Conservation (phyloP, 2,113 vertebrate species). For the Heliornis fulica region DNA sequence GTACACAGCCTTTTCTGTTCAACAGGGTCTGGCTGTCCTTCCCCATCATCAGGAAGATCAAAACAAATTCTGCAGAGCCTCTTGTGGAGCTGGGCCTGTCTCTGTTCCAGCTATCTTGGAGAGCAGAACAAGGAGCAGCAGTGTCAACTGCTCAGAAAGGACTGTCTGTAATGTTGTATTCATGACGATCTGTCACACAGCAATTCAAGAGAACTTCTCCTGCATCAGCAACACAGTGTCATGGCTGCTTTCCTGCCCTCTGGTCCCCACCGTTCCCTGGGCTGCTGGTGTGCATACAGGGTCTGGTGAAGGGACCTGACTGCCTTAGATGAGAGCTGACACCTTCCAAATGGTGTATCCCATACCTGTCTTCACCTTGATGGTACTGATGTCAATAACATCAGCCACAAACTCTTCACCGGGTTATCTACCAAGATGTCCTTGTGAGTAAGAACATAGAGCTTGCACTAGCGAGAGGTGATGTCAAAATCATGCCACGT, state of each 20-base stretch:
- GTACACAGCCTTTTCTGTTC: slow-evolving; percentile 3
- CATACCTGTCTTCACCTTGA: background rate
- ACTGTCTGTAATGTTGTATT: background rate
- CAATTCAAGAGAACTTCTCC: background rate
- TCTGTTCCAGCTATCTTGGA: background rate
- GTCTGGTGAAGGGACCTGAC: background rate
- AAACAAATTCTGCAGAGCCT: background rate
- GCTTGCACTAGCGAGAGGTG: background rate
- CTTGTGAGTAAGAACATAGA: background rate
- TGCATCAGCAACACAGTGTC: background rate
- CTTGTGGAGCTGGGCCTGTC: background rate
- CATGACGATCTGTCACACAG: background rate
- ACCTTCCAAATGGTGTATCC: background rate
- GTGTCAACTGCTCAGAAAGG: background rate
- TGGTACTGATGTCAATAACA: background rate
- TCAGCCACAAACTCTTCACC: background rate
- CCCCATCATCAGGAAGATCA: background rate
- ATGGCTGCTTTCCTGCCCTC: background rate
- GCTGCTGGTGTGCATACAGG: background rate
- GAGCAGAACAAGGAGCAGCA: background rate
- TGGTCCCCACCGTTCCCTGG: background rate
- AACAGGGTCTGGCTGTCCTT: slow-evolving; percentile 25
- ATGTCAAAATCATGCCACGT: background rate
- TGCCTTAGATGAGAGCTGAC: background rate
- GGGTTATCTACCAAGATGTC: background rate